Evolutionary conservation across 2,888 invertebrate species (phyloP), one percentile per base, ranked within the genome.

Genomic region (Caenorhabditis zanzibari): DNA sequence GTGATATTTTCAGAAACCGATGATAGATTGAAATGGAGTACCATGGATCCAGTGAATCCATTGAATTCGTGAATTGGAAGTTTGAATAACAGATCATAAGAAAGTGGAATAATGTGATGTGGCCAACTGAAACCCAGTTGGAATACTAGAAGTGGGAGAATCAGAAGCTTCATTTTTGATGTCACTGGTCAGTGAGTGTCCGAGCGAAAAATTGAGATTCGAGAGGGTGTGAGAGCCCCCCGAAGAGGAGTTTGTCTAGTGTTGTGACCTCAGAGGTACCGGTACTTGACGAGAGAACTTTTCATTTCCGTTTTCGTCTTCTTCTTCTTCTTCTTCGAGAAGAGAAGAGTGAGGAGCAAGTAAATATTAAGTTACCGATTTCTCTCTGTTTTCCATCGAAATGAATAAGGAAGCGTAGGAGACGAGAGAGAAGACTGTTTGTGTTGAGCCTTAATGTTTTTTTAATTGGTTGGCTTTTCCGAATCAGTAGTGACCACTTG

Each of bases 81-180:
- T 72, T 85, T 84, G 77, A 88, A 76, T 7, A 86, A 58, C 0
- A 88, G 71, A 24, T 88, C 88, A 72, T 86, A 88, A 63, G 85
- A 72, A 12, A 85, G 71, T 0, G 88, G 86, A 19, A 84, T 54
- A 10, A 86, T 76, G 24, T 28, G 44, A 19, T 68, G 69, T 12
- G 81, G 72, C 66, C 66, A 68, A 16, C 49, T 9, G 73, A 54
- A 19, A 14, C 44, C 6, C 3, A 35, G 6, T 35, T 69, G 75
- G 47, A 75, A 66, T 12, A 66, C 6, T 3, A 75, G 35, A 26
- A 61, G 47, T 22, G 64, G 12, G 16, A 63, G 16, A 26, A 44
- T 19, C 24, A 72, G 44, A 38, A 80, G 47, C 58, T 26, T 54
- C 61, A 68, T 81, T n/a, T 35, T 73, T 56, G n/a, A 38, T 32